Conservation (phyloP, 2,888 invertebrate genomes). For the Netelia virgata region DNA sequence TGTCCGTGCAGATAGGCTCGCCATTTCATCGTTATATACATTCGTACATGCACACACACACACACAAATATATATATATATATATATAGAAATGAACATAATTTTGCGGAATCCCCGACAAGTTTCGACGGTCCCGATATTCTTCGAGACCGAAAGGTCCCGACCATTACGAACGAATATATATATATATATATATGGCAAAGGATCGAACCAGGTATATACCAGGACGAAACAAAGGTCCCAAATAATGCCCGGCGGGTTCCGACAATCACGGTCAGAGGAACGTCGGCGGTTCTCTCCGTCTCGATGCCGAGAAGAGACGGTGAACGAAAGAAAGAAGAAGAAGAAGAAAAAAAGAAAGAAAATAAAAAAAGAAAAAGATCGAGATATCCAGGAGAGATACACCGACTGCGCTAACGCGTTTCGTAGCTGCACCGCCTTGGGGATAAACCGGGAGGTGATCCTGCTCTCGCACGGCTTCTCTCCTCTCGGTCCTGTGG, state of each 20-base stretch:
- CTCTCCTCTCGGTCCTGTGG: constrained; percentile 8
- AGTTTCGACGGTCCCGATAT: not conserved
- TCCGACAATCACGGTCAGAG: constrained; percentile 46
- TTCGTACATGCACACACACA: not conserved
- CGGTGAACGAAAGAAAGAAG: constrained; percentile 3
- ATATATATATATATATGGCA: not conserved
- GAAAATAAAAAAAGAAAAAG: constrained; percentile 25
- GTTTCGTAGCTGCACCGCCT: constrained; percentile 45
- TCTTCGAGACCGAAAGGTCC: constrained; percentile 10
- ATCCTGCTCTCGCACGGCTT: constrained; percentile 39
- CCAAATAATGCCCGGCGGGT: constrained; percentile 60
- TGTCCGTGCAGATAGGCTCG: constrained; percentile 65
- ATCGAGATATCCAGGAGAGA: constrained; percentile 47
- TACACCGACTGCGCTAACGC: constrained; percentile 54
- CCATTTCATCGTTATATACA: constrained; percentile 10
- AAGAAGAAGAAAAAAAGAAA: constrained; percentile 23
- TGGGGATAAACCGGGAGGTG: constrained; percentile 26
- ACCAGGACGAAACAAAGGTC: constrained; percentile 57
- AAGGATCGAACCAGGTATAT: constrained; percentile 47
- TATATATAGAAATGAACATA: too few species aligned
- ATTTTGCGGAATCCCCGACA: not conserved
- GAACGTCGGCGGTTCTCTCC: constrained; percentile 15
- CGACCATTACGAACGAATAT: constrained; percentile 10
- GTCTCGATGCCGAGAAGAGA: constrained; percentile 29
- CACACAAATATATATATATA: not conserved